Conservation (phyloP, 2,888 invertebrate genomes). For the Dryocosmus kuriphilus region DNA sequence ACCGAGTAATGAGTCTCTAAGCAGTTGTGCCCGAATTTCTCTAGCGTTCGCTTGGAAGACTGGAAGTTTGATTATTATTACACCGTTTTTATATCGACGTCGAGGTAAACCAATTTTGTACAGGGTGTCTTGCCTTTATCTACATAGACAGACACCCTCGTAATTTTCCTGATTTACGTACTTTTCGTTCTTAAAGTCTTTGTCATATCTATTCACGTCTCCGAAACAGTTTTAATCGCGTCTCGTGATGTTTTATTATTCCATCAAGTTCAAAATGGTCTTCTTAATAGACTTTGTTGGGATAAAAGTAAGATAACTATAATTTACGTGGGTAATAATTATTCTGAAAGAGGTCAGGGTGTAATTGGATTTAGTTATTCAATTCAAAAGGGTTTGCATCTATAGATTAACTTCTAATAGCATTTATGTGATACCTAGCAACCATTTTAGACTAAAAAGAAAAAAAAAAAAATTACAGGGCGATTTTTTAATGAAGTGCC, state of each 20-base stretch:
- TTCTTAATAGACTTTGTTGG: background rate
- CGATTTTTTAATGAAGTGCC: too few relatives aligned
- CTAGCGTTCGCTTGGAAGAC: background rate
- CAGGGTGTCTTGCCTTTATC: background rate
- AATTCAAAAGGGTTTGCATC: too few relatives aligned
- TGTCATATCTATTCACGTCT: background rate
- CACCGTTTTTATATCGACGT: background rate
- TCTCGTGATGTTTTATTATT: background rate
- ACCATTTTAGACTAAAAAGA: too few relatives aligned
- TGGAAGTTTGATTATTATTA: background rate
- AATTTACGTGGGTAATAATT: background rate
- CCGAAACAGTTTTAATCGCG: background rate
- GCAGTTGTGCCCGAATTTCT: background rate
- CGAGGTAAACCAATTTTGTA: slow-evolving; percentile 19
- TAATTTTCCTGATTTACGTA: background rate
- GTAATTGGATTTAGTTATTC: too few relatives aligned
- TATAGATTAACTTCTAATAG: too few relatives aligned
- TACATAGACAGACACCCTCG: background rate
- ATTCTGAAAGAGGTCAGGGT: background rate
- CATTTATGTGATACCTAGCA: too few relatives aligned
- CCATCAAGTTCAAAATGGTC: background rate
- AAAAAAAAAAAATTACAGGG: too few relatives aligned
- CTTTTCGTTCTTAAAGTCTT: background rate
- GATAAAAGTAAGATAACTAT: background rate
- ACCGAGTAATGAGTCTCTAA: background rate